These are phyloP conservation scores for Magallana gigas DNA, from an alignment of 1,140 invertebrate species.

Conservation along the genomic window DNA sequence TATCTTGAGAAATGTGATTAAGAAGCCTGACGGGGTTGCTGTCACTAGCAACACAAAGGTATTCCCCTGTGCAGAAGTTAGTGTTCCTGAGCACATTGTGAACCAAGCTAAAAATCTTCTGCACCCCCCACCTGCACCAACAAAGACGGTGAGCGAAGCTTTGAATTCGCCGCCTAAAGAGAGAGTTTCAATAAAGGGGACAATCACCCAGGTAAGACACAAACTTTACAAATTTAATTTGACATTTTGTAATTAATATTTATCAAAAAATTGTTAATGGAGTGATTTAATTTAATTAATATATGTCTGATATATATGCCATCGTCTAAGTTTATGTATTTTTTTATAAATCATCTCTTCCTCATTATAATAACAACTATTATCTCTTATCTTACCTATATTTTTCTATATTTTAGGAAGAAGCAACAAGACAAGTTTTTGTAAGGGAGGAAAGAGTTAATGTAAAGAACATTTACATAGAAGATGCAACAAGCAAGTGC, in stretches of 20 bases:
- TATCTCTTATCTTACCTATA: too few relatives aligned
- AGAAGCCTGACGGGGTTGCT: slow-evolving; percentile 11
- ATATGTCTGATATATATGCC: too few relatives aligned
- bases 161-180: slow-evolving; percentile 21
- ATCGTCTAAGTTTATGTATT: too few relatives aligned
- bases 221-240: neutral
- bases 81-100: neutral
- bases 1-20: slow-evolving; percentile 26
- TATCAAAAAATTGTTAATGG: too few relatives aligned
- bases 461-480: neutral
- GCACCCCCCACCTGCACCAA: slow-evolving; percentile 7
- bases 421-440: slow-evolving; percentile 18
- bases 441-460: neutral
- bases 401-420: slow-evolving; percentile 8
- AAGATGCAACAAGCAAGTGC: neutral
- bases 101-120: neutral
- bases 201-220: slow-evolving; percentile 22
- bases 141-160: neutral
- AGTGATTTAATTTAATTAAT: too few relatives aligned
- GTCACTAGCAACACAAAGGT: slow-evolving; percentile 10
- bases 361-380: too few relatives aligned
- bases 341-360: too few relatives aligned
- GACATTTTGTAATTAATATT: too few relatives aligned
- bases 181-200: slow-evolving; percentile 1
- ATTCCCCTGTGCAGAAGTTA: neutral